Evolutionary conservation across 2,797 vertebrate species (phyloP), one percentile per base, ranked within the genome.

Genomic region (Hapalemur alaotrensis): DNA sequence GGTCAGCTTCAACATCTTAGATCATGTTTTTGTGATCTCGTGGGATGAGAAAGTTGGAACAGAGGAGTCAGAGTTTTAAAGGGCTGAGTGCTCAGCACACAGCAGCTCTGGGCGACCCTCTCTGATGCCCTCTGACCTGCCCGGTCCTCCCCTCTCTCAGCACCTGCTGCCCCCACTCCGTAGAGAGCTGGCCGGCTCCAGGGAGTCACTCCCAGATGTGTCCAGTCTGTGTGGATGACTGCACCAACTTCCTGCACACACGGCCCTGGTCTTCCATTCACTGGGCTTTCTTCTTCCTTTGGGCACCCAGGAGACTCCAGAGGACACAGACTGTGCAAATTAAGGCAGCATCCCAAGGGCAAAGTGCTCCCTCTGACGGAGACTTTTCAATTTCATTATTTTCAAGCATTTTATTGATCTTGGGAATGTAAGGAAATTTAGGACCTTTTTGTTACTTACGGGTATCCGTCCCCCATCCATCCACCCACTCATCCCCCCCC

Each of bases 131-230:
- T 41, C 14, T 3, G 18, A 17, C n/a, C 72, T 5, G 9, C 13
- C 3, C 0, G 0, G 4, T 4, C 17, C 0, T 2, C 4, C 11
- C 11, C 22, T 23, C 7, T 14, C 13, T n/a, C 0, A 0, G 30
- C 30, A 41, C 10, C 52, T 23, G 1, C 59, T 13, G 38, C 11
- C 0, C 20, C 41, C 6, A 6, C 13, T 61, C 32, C 4, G 22
- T 5, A 3, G 46, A 15, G n/a, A 17, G 35, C 70, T n/a, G 17
- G 20, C 0, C 2, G 22, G 23, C 32, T 14, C 23, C 8, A 35
- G 50, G 5, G 61, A 41, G 32, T n/a, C 20, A 15, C 9, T 75
- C 52, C 38, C 10, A 5, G 9, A 9, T n/a, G 50, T 20, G 3
- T 54, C 70, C 5, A 8, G 35, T 65, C 63, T 76, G 46, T 35